Evolutionary conservation across 2,113 vertebrate species (phyloP).

Genomic region (pig (Sus scrofa)): DNA sequence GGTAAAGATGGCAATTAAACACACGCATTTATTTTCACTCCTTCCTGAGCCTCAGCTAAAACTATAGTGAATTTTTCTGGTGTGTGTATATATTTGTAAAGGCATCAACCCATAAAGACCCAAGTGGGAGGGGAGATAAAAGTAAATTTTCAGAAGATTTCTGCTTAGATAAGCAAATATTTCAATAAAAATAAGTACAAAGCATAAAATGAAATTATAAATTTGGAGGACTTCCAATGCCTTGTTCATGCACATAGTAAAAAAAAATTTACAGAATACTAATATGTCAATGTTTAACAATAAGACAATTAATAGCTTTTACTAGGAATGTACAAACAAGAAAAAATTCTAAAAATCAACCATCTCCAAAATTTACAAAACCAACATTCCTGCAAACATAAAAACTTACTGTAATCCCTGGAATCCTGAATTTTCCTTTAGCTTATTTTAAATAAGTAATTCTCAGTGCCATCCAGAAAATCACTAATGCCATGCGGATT

Average conservation of each 20-base stretch:
- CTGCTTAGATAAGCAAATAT: not conserved
- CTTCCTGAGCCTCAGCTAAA: not conserved
- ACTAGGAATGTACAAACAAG: not conserved
- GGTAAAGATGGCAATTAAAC: slow-evolving; percentile 7
- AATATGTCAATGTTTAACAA: not conserved
- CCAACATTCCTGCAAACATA: not conserved
- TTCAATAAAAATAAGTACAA: not conserved
- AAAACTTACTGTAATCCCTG: not conserved
- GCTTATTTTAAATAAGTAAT: not conserved
- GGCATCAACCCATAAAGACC: not conserved
- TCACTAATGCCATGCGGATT: not conserved
- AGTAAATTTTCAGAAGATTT: not conserved
- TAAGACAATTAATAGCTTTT: not conserved
- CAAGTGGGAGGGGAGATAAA: not conserved
- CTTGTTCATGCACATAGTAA: not conserved
- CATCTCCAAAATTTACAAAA: slow-evolving; percentile 29
- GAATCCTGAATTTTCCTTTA: not conserved
- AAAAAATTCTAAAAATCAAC: not conserved
- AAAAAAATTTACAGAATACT: not conserved
- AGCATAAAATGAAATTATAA: slow-evolving; percentile 25
- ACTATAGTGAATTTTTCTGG: not conserved
- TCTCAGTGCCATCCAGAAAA: not conserved
- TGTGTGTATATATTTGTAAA: not conserved
- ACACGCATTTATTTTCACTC: not conserved
- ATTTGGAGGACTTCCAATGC: not conserved